Evolutionary conservation across 2,113 vertebrate species (phyloP).

Genomic region (Stegostoma tigrinum): DNA sequence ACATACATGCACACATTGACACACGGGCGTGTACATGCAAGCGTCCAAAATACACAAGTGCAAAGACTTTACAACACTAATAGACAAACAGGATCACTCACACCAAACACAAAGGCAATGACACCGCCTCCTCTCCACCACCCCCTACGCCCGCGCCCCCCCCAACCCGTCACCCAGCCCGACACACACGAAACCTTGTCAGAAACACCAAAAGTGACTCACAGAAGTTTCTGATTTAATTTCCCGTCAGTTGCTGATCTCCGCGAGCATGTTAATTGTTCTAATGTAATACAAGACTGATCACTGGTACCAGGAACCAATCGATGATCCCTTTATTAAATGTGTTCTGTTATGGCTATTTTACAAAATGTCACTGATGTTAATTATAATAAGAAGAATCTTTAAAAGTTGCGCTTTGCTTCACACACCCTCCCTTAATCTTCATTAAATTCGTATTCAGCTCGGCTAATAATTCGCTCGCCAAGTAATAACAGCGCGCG

Average conservation of each 20-base stretch:
- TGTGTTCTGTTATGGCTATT: conserved; percentile 30
- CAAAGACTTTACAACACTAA: not conserved
- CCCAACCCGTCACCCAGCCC: no score
- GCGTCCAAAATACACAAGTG: not conserved
- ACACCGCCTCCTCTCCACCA: no score
- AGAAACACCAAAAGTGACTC: conserved; percentile 11
- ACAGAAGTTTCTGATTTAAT: conserved; percentile 35
- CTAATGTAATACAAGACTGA: conserved; percentile 34
- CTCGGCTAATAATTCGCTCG: not conserved
- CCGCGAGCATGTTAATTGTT: conserved; percentile 15
- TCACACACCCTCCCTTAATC: conserved; percentile 6
- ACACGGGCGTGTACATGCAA: not conserved
- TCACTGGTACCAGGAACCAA: conserved; percentile 27
- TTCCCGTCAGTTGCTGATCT: conserved; percentile 11
- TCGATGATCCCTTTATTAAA: conserved; percentile 36
- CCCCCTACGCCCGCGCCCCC: no score
- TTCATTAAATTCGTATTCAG: not conserved
- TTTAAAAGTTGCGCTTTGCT: conserved; percentile 17
- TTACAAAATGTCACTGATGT: conserved; percentile 33
- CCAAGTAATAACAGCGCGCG: conserved; percentile 18
- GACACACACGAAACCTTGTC: not conserved
- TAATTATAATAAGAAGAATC: conserved; percentile 32
- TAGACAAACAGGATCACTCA: no score
- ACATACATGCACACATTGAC: not conserved
- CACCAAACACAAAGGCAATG: no score